Base-by-base conservation (phyloP, 2,888 invertebrate genomes). In the Temnothorax unifasciatus region DNA sequence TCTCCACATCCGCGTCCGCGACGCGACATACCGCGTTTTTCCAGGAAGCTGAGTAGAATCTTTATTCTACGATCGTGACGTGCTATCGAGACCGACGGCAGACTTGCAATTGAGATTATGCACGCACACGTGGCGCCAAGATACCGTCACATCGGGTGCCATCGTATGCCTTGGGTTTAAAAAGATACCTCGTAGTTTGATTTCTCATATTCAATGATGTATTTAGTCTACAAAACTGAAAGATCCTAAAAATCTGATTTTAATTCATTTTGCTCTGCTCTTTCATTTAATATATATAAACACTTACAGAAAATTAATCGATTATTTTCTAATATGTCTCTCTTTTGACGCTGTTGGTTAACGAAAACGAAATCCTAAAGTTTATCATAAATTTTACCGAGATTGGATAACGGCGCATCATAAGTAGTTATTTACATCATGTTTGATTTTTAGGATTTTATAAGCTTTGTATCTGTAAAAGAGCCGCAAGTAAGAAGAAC, bases 1-100 rank as follows among this genome's bases (percentile, higher is more conserved):
- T 69, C 79, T 64, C 57, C 66, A 75, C 50, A 41, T 77, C 41
- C 44, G 66, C 76, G 84, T 82, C 66, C 83, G 89, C 79, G 84
- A 47, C 83, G 69, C 73, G 61, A 76, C 50, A 38, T 52, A 47
- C 61, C 81, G 50, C 71, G 73, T 52, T 84, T 81, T 89, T 90
- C 89, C 85, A 63, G 77, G 87, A 89, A 89, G 69, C 77, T 83
- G 76, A 38, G 25, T 50, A 38, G 47, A 90, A 89, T 90, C 90
- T 89, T 87, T 86, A 88, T 87, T 90, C 88, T 82, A 68, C 29
- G 83, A 85, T 83, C 52, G 87, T 77, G 84, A 52, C 77, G 83
- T 81, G 88, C 84, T 63, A 84, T 81, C 59, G 18, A 59, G 79
- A 59, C 75, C 44, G 57, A 57, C 59, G 75, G 47, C 44, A 34